These are phyloP conservation scores for Cepphus grylle DNA, from an alignment of 2,113 vertebrate species.

Conservation along the genomic window DNA sequence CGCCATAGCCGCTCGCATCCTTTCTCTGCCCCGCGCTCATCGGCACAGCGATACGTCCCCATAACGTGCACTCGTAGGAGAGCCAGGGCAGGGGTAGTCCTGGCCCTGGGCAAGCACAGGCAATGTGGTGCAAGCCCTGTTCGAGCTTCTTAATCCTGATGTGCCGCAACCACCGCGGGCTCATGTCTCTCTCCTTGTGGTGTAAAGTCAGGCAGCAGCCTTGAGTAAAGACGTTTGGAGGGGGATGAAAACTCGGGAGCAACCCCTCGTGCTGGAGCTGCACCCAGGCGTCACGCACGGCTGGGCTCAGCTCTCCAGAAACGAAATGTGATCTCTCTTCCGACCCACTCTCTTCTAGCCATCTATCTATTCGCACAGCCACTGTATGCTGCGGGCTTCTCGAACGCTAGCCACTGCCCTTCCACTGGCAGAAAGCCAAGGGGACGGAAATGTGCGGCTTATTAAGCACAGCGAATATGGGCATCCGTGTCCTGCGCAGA, in stretches of 20 bases:
- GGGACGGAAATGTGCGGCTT: fast-evolving
- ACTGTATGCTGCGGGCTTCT: background rate
- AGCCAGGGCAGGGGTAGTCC: background rate
- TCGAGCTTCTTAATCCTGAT: background rate
- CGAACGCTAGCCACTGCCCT: background rate
- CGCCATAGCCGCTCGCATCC: fast-evolving
- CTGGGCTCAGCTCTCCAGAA: background rate
- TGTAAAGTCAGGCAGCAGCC: background rate
- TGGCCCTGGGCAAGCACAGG: fast-evolving
- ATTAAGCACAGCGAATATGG: background rate
- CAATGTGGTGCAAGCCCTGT: background rate
- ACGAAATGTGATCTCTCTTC: background rate
- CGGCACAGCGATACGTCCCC: fast-evolving
- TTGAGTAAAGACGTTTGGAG: background rate
- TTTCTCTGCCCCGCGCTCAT: fast-evolving
- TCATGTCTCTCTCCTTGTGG: background rate
- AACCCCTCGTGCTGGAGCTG: background rate
- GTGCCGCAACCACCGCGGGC: fast-evolving
- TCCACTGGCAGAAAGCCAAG: background rate
- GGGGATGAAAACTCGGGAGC: background rate
- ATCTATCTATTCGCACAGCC: background rate
- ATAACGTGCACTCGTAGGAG: fast-evolving
- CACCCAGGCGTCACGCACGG: fast-evolving
- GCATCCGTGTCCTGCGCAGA: fast-evolving
- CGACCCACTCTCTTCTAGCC: background rate